Evolutionary conservation across 2,113 vertebrate genomes (phyloP).

Genomic region (Cygnus atratus): DNA sequence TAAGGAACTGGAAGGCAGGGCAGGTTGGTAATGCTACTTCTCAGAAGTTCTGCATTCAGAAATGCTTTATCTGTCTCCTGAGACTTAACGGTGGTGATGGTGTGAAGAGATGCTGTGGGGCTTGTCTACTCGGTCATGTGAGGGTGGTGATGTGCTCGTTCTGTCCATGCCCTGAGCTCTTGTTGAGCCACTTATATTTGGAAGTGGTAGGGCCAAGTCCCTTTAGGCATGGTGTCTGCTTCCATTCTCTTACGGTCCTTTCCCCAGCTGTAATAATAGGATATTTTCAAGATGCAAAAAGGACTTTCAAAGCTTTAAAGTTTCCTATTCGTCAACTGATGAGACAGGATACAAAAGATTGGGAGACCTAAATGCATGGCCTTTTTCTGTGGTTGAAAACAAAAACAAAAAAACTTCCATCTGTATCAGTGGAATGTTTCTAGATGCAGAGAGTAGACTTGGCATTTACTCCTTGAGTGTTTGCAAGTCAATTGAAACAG

Average conservation of each 20-base stretch:
- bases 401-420: no score
- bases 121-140: background rate
- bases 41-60: background rate
- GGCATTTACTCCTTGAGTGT: no score
- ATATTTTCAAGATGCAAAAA: no score
- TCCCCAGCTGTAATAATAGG: background rate
- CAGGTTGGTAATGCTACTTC: background rate
- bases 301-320: no score
- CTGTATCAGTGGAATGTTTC: no score
- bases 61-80: background rate
- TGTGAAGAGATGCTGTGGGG: background rate
- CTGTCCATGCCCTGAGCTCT: background rate
- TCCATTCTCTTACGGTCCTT: background rate
- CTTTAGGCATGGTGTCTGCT: background rate
- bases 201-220: background rate
- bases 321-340: no score
- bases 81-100: background rate
- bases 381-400: no score
- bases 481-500: background rate
- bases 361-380: no score
- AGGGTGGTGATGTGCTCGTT: background rate
- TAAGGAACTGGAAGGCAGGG: background rate
- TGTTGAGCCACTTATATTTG: background rate
- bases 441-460: no score
- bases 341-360: no score